Base-by-base conservation (phyloP, 1,140 invertebrate genomes). In the Magallana ariakensis region DNA sequence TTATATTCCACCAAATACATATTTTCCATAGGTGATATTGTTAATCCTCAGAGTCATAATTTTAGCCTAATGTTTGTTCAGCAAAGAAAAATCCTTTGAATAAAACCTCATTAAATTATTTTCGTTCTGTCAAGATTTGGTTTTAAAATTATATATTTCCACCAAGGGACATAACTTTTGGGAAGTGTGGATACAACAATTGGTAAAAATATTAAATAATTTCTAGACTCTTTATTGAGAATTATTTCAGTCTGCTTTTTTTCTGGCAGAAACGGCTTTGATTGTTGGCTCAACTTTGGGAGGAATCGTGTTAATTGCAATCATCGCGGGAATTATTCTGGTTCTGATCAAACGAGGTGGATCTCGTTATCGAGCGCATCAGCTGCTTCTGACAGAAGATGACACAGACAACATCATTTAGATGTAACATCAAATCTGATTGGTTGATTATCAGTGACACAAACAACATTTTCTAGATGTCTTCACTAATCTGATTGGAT, bases 391-490 rank as follows among this genome's bases (percentile, higher is more conserved):
- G 33, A 86, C 82, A 6, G 80, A 87, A 33, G 81, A 87, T 46
- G 58, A 87, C 53, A 87, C 81, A 56, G 82, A 87, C 26, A 60
- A 16, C n/a, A 83, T 70, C 16, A 87, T 83, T 54, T 86, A 81
- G 33, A 46, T 46, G 33, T 46, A 46, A 46, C 33, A 2, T 46
- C 33, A 46, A 46, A 46, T 46, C 33, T 46, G 33, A 46, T 46
- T 46, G 33, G 33, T 46, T 46, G 33, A 46, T 46, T 46, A 46
- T 5, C 33, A 3, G 33, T 46, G 33, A 46, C 33, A 46, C 33
- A 46, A 5, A 46, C 33, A 46, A 46, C 1, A 46, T 46, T 46
- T 46, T 46, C 33, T 46, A 4, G 33, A 46, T 46, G 33, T 46
- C 33, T 4, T 46, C 33, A 46, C 33, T 46, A 46, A 46, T 46